Percentiles rank a stretch among this genome's conserved stretches.
phyloP scores from a whole-genome alignment of 2,888 invertebrate genomes.

The Julus scanicus region DNA sequence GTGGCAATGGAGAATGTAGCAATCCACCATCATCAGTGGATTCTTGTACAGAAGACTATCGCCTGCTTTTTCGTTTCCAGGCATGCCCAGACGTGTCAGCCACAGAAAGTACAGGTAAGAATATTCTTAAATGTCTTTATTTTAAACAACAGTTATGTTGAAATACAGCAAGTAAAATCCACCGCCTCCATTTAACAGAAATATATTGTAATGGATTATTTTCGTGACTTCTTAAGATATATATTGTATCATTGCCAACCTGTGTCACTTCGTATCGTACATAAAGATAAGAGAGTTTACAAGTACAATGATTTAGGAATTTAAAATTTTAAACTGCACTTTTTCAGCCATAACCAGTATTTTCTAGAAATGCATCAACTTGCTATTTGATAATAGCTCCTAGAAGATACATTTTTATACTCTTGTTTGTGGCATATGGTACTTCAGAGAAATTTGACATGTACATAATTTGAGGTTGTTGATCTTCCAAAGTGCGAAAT shows the following conservation, averaged over 20 bases:
- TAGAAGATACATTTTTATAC: slow-evolving; percentile 2
- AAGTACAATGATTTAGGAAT: no score
- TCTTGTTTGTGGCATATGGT: not conserved
- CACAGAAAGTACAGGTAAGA: slow-evolving; percentile 86
- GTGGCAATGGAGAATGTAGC: slow-evolving; percentile 89
- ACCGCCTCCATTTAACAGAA: no score
- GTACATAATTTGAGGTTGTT: not conserved
- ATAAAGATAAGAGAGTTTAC: no score
- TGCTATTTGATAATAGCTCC: not conserved
- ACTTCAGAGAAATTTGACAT: not conserved
- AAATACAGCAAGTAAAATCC: not conserved
- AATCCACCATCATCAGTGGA: slow-evolving; percentile 91
- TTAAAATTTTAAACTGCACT: no score
- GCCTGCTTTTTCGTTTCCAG: slow-evolving; percentile 89
- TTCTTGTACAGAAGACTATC: slow-evolving; percentile 92
- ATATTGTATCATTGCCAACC: no score
- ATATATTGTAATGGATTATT: no score
- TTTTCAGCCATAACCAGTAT: no score
- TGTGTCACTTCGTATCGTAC: no score
- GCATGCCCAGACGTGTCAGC: slow-evolving; percentile 92
- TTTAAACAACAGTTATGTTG: not conserved
- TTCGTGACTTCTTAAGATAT: no score
- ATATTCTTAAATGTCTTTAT: not conserved
- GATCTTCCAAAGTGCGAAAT: slow-evolving; percentile 13
- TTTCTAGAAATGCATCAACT: not conserved